phyloP scores from a whole-genome alignment of 2,888 invertebrate species.

The Calliscelio sp. region DNA sequence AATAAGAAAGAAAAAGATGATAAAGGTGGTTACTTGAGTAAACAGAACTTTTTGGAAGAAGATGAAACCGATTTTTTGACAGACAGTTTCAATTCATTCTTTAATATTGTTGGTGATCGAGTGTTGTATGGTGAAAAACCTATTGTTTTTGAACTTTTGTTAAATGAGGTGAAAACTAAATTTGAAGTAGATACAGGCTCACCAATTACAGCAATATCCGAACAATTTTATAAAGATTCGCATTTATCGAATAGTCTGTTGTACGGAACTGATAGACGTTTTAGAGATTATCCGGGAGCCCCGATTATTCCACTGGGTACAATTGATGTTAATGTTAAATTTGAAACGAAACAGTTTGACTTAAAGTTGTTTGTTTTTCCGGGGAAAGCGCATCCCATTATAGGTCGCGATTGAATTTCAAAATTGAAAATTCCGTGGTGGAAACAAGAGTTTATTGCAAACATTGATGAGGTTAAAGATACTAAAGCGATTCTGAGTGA shows the following conservation, averaged over 20 bases:
- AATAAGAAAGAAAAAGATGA: neutral
- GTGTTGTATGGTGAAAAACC: conserved; percentile 25
- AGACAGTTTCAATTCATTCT: conserved; percentile 37
- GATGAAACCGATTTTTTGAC: neutral
- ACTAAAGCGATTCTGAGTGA: conserved; percentile 9
- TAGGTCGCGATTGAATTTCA: conserved; percentile 44
- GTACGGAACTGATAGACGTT: conserved; percentile 22
- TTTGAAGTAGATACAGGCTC: conserved; percentile 67
- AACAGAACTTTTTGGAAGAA: conserved; percentile 21
- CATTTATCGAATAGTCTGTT: conserved; percentile 11
- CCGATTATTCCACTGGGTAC: conserved; percentile 33
- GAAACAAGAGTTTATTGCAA: conserved; percentile 12
- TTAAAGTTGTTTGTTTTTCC: conserved; percentile 47
- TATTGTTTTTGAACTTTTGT: conserved; percentile 12
- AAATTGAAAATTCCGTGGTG: conserved; percentile 23
- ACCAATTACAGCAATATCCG: conserved; percentile 62
- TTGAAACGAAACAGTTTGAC: neutral
- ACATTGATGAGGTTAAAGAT: neutral
- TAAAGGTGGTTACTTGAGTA: neutral
- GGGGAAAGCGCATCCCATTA: conserved; percentile 32
- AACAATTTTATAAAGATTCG: conserved; percentile 37
- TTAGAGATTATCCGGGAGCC: conserved; percentile 43
- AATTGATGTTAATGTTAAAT: conserved; percentile 40
- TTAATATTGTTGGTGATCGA: conserved; percentile 1
- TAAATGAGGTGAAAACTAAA: conserved; percentile 16